These are phyloP conservation scores for Saxidomus purpurata DNA, from an alignment of 1,140 invertebrate genomes.

Conservation along the genomic window DNA sequence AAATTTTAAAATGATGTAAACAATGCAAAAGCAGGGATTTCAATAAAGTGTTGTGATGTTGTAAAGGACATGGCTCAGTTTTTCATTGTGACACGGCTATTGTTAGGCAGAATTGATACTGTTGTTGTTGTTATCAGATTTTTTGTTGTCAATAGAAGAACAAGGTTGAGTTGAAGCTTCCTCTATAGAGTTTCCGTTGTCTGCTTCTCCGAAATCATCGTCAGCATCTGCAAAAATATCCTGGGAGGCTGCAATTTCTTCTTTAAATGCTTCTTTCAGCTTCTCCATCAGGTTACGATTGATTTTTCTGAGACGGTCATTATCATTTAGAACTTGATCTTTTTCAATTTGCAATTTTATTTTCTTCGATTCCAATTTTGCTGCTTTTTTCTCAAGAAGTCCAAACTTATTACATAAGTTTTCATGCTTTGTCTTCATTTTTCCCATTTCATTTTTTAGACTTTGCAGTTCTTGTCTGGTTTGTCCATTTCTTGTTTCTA, in stretches of 20 bases:
- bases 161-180: constrained; percentile 8
- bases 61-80: constrained; percentile 6
- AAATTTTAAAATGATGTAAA: not conserved
- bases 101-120: constrained; percentile 21
- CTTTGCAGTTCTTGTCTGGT: constrained; percentile 8
- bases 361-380: constrained; percentile 15
- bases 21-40: too few species aligned
- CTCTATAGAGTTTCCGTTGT: too few species aligned
- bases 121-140: constrained; percentile 20
- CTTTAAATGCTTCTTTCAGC: constrained; percentile 21
- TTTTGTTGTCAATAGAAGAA: constrained; percentile 22
- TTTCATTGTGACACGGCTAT: constrained; percentile 23
- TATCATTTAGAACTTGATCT: constrained; percentile 20
- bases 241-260: constrained; percentile 23
- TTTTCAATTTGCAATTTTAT: constrained; percentile 27
- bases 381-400: constrained; percentile 15
- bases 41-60: not conserved
- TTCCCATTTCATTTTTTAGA: constrained; percentile 23
- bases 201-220: not conserved
- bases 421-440: constrained; percentile 9
- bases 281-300: constrained; percentile 26
- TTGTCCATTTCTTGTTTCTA: constrained; percentile 18
- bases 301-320: constrained; percentile 17
- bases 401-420: constrained; percentile 24
- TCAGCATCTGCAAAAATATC: constrained; percentile 11